These are phyloP conservation scores for Myotis findleyi DNA, from an alignment of 2,797 vertebrate species.

Conservation along the genomic window DNA sequence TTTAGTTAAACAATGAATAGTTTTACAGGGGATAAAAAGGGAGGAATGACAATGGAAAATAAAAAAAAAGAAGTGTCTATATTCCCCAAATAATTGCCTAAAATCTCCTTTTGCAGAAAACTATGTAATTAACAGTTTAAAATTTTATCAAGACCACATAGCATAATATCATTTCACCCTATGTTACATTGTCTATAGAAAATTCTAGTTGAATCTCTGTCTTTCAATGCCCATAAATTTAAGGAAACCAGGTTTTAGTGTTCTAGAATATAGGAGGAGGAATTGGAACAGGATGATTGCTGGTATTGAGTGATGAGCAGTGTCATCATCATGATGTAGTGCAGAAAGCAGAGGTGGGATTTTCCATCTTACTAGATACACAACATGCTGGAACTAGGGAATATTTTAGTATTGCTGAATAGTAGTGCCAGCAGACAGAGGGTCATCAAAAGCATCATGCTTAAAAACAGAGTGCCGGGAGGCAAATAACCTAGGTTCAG, in stretches of 20 bases:
- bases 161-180: neutral
- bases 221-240: neutral
- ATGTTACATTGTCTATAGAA: neutral
- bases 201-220: neutral
- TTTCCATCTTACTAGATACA: neutral
- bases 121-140: constrained; percentile 15
- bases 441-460: neutral
- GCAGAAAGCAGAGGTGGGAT: neutral
- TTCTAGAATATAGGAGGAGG: neutral
- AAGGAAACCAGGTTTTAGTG: neutral
- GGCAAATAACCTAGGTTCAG: neutral
- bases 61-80: neutral
- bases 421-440: neutral
- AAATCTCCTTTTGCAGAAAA: neutral
- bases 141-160: neutral
- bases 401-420: neutral
- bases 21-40: constrained; percentile 5
- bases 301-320: neutral
- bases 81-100: neutral
- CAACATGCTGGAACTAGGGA: neutral
- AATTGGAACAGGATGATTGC: neutral
- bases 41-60: neutral
- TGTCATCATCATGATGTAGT: neutral
- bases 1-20: neutral
- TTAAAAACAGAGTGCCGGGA: neutral